A percentile compares a stretch with the other conserved stretches of the same genome.
These are phyloP conservation scores for Athalia rosae DNA, from an alignment of 2,888 invertebrate species.

Conservation along the genomic window DNA sequence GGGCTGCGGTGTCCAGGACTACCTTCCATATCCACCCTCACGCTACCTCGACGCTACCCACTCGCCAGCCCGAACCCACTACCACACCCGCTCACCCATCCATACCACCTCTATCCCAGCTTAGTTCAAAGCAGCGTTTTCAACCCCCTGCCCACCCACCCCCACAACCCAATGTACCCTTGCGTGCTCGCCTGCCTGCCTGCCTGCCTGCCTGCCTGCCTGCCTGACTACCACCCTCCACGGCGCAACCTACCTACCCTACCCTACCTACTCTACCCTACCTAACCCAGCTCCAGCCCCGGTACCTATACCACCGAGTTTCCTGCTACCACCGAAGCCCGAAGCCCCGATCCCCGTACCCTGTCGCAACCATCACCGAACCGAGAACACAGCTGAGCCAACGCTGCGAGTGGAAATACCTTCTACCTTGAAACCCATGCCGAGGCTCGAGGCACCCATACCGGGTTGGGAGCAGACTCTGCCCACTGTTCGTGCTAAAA, in stretches of 20 bases:
- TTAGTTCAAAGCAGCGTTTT: slow-evolving; percentile 71
- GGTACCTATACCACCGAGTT: slow-evolving; percentile 42
- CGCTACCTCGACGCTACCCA: slow-evolving; percentile 47
- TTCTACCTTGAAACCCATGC: slow-evolving; percentile 62
- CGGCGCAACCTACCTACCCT: slow-evolving; percentile 44
- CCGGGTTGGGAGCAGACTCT: slow-evolving; percentile 49
- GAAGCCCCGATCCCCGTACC: slow-evolving; percentile 48
- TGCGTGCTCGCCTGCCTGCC: slow-evolving; percentile 68
- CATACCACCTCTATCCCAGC: slow-evolving; percentile 68
- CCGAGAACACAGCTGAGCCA: slow-evolving; percentile 73
- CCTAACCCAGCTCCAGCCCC: slow-evolving; percentile 38
- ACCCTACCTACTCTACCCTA: slow-evolving; percentile 53
- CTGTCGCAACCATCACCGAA: slow-evolving; percentile 64
- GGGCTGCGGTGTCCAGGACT: slow-evolving; percentile 70
- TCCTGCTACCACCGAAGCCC: slow-evolving; percentile 42
- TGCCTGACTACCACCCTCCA: slow-evolving; percentile 39
- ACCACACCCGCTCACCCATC: slow-evolving; percentile 51
- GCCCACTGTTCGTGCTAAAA: slow-evolving; percentile 50
- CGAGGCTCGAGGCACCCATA: slow-evolving; percentile 44
- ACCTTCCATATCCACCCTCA: slow-evolving; percentile 64
- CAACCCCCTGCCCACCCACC: slow-evolving; percentile 57
- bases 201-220: slow-evolving; percentile 63
- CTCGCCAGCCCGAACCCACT: slow-evolving; percentile 55
- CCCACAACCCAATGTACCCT: slow-evolving; percentile 62
- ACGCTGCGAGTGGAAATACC: slow-evolving; percentile 67